phyloP scores from a whole-genome alignment of 2,888 invertebrate species.

The Parnassius mnemosyne region DNA sequence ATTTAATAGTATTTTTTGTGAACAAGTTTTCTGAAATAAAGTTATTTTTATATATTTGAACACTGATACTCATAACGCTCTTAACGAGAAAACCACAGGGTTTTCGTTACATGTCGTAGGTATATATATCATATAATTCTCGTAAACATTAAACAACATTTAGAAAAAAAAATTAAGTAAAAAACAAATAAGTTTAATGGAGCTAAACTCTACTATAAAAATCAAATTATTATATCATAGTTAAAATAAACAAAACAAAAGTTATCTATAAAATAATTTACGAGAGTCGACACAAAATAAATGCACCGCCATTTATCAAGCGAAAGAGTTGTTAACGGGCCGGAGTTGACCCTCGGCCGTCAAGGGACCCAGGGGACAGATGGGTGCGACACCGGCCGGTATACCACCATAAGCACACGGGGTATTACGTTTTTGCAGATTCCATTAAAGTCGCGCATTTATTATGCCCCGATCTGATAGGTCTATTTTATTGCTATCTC shows the following conservation, averaged over 20 bases:
- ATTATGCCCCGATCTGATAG: constrained; percentile 13
- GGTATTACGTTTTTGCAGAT: constrained; percentile 20
- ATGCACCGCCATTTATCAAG: constrained; percentile 22
- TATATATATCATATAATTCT: too few relatives aligned
- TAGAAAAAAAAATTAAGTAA: too few relatives aligned
- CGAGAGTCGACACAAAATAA: constrained; percentile 1
- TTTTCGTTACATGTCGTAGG: too few relatives aligned
- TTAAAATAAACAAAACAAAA: not conserved
- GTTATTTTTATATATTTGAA: too few relatives aligned
- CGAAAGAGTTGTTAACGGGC: constrained; percentile 13
- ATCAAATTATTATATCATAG: too few relatives aligned
- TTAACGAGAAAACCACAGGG: too few relatives aligned
- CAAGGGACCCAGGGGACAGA: not conserved
- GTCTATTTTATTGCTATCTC: constrained; percentile 12
- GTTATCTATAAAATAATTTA: not conserved
- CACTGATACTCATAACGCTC: too few relatives aligned
- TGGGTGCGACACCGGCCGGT: not conserved
- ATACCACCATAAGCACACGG: not conserved
- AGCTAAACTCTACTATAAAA: too few relatives aligned
- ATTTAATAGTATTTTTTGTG: too few relatives aligned
- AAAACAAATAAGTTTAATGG: too few relatives aligned
- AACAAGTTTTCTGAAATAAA: too few relatives aligned
- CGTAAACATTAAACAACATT: too few relatives aligned
- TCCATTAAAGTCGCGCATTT: constrained; percentile 23
- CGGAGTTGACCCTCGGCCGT: not conserved